Base-by-base conservation (phyloP, 2,797 vertebrate species). In the Falco berigora region DNA sequence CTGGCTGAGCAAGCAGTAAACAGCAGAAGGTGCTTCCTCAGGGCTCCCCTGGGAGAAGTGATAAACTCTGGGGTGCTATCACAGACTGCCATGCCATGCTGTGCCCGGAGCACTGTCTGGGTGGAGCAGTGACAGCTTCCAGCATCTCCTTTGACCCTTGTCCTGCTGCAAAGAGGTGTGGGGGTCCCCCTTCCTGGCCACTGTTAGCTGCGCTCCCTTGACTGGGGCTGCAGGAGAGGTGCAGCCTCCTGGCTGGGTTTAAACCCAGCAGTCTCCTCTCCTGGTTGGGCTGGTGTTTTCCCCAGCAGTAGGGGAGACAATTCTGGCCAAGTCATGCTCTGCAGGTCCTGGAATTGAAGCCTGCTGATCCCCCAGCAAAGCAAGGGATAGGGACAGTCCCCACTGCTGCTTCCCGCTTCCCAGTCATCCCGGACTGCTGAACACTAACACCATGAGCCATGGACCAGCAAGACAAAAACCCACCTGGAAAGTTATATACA, bases 371-470 rank as follows among this genome's bases (percentile, higher is more conserved):
- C 15, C 11, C 24, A 59, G 22, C 22, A 32, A 32, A 22, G 56
- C 20, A 27, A 42, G 47, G 89, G 32, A 36, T 25, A 10, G 28
- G 46, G 28, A n/a, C 34, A 61, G 36, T 47, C 25, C 27, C n/a
- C 14, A 8, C 53, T 64, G n/a, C 34, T 40, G 36, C 27, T 91
- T 47, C 12, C 28, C 6, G 3, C 5, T 72, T 75, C 16, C 67
- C 4, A 0, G 16, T 76, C 21, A 44, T 47, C 63, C 22, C 36
- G 32, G 30, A 20, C 58, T 56, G 50, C 61, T 9, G 17, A 52
- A 38, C 17, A 15, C 32, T 6, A 56, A 40, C 38, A 32, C 36
- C 4, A 7, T 0, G 1, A 79, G n/a, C 46, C 27, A 25, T 17
- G 42, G 21, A 27, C 42, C 14, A 40, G 46, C 1, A 5, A 52